These are phyloP conservation scores for Symphodus melops DNA, from an alignment of 2,113 vertebrate genomes.

Conservation along the genomic window DNA sequence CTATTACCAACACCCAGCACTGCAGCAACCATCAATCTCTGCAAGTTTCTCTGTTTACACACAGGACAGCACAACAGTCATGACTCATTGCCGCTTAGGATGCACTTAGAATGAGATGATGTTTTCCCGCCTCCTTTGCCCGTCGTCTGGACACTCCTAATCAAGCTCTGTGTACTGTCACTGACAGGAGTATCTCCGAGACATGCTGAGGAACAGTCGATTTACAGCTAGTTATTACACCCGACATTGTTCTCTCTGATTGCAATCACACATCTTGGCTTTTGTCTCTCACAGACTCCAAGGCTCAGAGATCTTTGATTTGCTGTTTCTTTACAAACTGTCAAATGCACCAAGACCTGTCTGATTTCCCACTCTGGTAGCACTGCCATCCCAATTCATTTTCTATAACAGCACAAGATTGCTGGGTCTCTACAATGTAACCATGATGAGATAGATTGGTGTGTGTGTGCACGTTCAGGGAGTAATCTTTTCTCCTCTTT, in stretches of 20 bases:
- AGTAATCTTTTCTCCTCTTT: constrained; percentile 13
- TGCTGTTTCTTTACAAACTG: constrained; percentile 40
- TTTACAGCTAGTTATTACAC: constrained; percentile 66
- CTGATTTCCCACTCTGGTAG: constrained; percentile 54
- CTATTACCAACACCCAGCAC: constrained; percentile 65
- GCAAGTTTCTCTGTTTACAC: constrained; percentile 65
- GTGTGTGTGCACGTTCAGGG: constrained; percentile 23
- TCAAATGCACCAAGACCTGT: constrained; percentile 25
- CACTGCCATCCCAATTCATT: constrained; percentile 58
- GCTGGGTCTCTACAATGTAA: constrained; percentile 40
- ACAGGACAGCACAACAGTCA: constrained; percentile 55
- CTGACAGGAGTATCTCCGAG: constrained; percentile 28
- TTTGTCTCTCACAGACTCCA: constrained; percentile 42
- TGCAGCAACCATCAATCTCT: constrained; percentile 72
- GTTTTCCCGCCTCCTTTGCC: constrained; percentile 25
- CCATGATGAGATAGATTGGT: constrained; percentile 56
- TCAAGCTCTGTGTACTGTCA: constrained; percentile 53
- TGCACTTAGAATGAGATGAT: constrained; percentile 60
- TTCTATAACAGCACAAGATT: constrained; percentile 50
- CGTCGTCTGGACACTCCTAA: constrained; percentile 45
- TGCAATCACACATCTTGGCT: constrained; percentile 68
- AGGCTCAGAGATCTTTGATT: constrained; percentile 41
- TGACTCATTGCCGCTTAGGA: constrained; percentile 57
- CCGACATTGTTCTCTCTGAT: constrained; percentile 65
- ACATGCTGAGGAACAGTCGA: constrained; percentile 34